A percentile compares a stretch with the other conserved stretches of the same genome.
Conservation (phyloP, 1,140 invertebrate species). For the Drosophila novamexicana region DNA sequence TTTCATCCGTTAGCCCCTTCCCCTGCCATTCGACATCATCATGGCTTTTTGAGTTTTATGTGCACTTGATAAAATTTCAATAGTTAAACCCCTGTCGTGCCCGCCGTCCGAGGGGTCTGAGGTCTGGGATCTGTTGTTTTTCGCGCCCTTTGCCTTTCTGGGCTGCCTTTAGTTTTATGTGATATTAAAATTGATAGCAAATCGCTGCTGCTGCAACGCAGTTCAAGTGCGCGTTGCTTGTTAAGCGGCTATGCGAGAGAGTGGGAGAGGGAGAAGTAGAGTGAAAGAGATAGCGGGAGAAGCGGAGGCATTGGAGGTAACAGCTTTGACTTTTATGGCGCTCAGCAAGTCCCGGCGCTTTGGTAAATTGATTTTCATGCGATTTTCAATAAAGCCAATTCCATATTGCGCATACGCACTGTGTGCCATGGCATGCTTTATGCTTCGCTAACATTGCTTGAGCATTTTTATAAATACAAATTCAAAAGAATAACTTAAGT, state of each 20-base stretch:
- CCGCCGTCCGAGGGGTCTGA: neutral
- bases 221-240: constrained; percentile 62
- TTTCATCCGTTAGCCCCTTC: neutral
- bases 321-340: constrained; percentile 55
- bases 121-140: constrained; percentile 54
- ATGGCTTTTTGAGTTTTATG: constrained; percentile 82
- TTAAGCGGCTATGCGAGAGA: neutral
- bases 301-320: neutral
- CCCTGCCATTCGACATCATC: constrained; percentile 54
- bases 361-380: constrained; percentile 76
- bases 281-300: neutral
- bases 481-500: constrained; percentile 27
- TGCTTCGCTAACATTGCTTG: constrained; percentile 17
- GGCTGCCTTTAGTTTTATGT: constrained; percentile 79
- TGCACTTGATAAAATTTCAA: constrained; percentile 82
- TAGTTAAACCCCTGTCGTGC: constrained; percentile 50
- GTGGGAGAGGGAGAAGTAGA: too few relatives aligned
- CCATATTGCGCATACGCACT: constrained; percentile 72
- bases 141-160: constrained; percentile 64
- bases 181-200: constrained; percentile 83
- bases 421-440: constrained; percentile 39
- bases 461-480: constrained; percentile 18
- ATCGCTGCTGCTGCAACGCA: constrained; percentile 74
- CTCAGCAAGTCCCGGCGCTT: constrained; percentile 51
- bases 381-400: constrained; percentile 79